Evolutionary conservation across 1,140 invertebrate species (phyloP).

Genomic region (Drosophila baimaii): DNA sequence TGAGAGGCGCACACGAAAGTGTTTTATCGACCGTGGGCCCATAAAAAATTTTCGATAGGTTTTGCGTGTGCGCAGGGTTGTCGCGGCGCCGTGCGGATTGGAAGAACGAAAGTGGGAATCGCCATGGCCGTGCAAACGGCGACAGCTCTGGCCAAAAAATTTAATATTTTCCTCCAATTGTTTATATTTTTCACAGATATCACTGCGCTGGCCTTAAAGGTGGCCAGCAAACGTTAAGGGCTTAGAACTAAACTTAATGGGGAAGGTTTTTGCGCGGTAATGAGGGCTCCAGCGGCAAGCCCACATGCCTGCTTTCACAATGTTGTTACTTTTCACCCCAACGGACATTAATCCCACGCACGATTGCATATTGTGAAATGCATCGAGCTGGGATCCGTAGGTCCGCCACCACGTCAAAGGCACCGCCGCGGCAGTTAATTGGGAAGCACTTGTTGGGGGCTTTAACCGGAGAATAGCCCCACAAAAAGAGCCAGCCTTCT

Average conservation of each 20-base stretch:
- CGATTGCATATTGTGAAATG: constrained; percentile 7
- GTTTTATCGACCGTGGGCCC: constrained; percentile 70
- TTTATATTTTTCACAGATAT: constrained; percentile 31
- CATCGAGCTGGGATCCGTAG: neutral
- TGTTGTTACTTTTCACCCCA: constrained; percentile 66
- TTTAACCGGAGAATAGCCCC: neutral
- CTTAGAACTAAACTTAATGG: neutral
- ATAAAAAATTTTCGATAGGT: constrained; percentile 61
- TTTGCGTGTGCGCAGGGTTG: constrained; percentile 49
- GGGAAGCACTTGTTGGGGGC: neutral
- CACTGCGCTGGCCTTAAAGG: neutral
- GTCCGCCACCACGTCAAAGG: neutral
- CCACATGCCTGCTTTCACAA: constrained; percentile 24
- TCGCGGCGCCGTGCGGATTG: constrained; percentile 6
- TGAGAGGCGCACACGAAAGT: constrained; percentile 63
- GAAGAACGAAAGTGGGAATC: constrained; percentile 4
- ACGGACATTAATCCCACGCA: constrained; percentile 49
- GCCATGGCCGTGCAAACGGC: constrained; percentile 26
- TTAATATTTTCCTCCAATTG: constrained; percentile 75
- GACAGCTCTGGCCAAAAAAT: constrained; percentile 60
- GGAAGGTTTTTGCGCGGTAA: neutral
- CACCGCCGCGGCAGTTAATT: too few relatives aligned
- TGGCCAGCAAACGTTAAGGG: neutral
- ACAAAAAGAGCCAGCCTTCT: constrained; percentile 2
- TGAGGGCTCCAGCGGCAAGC: neutral